Percentiles rank a stretch among this genome's conserved stretches.
phyloP scores from a whole-genome alignment of 35 echinoderm and acorn worm genomes.

The Heliocidaris tuberculata region DNA sequence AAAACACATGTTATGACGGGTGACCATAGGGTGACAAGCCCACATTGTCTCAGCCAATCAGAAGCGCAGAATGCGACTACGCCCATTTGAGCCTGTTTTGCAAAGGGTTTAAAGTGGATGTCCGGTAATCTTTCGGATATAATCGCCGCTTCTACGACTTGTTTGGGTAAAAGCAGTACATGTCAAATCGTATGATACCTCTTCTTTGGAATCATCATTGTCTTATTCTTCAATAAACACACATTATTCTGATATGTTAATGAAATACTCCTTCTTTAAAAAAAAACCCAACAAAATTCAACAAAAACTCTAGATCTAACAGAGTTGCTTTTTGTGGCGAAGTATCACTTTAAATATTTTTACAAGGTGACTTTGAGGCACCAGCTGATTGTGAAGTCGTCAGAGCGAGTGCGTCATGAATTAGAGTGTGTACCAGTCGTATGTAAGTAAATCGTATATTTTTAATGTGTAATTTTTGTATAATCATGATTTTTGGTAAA shows the following conservation, averaged over 20 bases:
- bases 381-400: neutral
- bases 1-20: neutral
- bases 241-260: too few relatives aligned
- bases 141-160: neutral
- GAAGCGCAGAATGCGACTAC: neutral
- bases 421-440: neutral
- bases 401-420: neutral
- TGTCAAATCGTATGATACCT: too few relatives aligned
- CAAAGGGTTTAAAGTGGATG: neutral
- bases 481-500: neutral
- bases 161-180: neutral
- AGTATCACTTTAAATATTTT: neutral
- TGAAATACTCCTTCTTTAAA: too few relatives aligned
- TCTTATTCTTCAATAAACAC: too few relatives aligned
- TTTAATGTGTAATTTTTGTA: neutral
- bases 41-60: neutral
- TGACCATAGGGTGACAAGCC: neutral
- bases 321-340: neutral
- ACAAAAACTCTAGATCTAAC: neutral
- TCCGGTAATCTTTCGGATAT: neutral
- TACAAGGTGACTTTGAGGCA: constrained; percentile 16
- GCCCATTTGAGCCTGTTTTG: neutral
- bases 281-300: neutral
- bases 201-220: too few relatives aligned
- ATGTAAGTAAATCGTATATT: neutral